phyloP scores from a whole-genome alignment of 1,140 invertebrate species.

The Andrena cerasifolii region DNA sequence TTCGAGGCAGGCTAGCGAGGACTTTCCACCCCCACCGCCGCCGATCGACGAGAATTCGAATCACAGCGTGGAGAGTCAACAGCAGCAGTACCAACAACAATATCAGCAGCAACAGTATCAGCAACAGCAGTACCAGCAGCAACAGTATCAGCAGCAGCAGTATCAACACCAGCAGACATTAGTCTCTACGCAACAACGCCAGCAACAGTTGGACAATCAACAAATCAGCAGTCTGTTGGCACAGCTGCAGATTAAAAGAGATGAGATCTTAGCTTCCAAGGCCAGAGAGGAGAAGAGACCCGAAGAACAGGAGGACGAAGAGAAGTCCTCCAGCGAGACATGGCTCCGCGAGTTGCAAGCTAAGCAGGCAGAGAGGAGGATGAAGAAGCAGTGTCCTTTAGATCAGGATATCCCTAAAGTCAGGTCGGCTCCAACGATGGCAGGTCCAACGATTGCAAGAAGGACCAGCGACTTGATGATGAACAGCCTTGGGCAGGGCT shows the following conservation, averaged over 20 bases:
- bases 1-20: constrained; percentile 92
- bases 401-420: constrained; percentile 75
- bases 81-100: constrained; percentile 52
- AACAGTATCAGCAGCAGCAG: constrained; percentile 10
- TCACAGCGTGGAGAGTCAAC: constrained; percentile 78
- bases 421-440: constrained; percentile 49
- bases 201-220: constrained; percentile 70
- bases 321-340: constrained; percentile 83
- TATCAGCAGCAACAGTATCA: constrained; percentile 61
- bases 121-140: background rate
- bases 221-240: constrained; percentile 85
- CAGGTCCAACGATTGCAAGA: constrained; percentile 69
- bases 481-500: constrained; percentile 65
- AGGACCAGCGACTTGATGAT: constrained; percentile 79
- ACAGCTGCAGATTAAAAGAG: constrained; percentile 89
- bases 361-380: constrained; percentile 87
- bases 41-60: constrained; percentile 86
- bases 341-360: constrained; percentile 91
- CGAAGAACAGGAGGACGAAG: constrained; percentile 72
- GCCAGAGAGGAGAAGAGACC: constrained; percentile 75
- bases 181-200: constrained; percentile 26
- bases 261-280: constrained; percentile 85
- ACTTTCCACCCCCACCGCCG: constrained; percentile 93
- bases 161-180: constrained; percentile 14
- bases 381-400: constrained; percentile 80